Evolutionary conservation across 2,113 vertebrate species (phyloP), one percentile per base, ranked within the genome.

Genomic region (Corydoras sp.): DNA sequence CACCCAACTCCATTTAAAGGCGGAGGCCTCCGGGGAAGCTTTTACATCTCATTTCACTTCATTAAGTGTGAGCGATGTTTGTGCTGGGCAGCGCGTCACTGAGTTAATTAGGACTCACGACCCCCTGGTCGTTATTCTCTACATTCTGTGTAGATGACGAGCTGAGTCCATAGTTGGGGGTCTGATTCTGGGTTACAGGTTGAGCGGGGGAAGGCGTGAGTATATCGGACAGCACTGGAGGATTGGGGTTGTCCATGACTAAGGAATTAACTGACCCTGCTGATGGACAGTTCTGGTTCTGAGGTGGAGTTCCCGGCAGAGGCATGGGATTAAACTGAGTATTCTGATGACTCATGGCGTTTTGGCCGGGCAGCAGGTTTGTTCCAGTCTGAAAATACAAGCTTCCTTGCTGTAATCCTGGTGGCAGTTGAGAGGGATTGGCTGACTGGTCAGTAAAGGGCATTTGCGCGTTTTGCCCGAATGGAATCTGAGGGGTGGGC

Each of bases 211-310:
- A 66, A 48, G 77, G 77, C 58, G 60, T 73, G n/a, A 79, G 77
- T 1, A 75, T 76, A 55, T 3, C 60, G 56, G 35, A 9, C 60
- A 69, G 62, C 66, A 62, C 54, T 18, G 43, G 69, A 24, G 77
- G 77, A 49, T 76, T 72, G 51, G 77, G 77, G 62, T 76, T 66
- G 43, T 79, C 77, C 62, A 79, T 69, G 2, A 79, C 66, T 66
- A 24, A 30, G 14, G 29, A 60, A 58, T 10, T 9, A 55, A 4
- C 18, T 69, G 15, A 29, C 65, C 48, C 51, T 49, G 69, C 56
- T 49, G 68, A 54, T 1, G 51, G 54, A 29, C 11, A 3, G 69
- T 60, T 10, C 29, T 58, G n/a, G 32, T 58, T 66, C 24, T 67
- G 76, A 56, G 65, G 61, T 49, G 32, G 48, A 61, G 48, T 53